phyloP scores from a whole-genome alignment of 2,797 vertebrate species.

The Pyrocephalus nanus region DNA sequence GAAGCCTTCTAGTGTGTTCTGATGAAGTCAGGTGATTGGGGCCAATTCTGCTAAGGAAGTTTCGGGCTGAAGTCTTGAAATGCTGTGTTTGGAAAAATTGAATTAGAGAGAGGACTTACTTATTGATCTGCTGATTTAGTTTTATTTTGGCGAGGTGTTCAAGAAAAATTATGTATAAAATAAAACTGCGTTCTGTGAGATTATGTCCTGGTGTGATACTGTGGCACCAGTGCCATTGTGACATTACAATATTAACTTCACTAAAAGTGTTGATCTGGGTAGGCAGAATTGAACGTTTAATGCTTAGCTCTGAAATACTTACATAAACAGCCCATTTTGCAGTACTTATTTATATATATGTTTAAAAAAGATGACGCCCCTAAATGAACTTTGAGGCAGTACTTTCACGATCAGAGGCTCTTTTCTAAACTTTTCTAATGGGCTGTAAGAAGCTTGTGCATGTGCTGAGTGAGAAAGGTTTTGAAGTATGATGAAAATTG shows the following conservation, averaged over 20 bases:
- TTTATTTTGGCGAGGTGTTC: background rate
- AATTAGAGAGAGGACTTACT: background rate
- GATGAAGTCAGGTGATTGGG: background rate
- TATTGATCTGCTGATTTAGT: background rate
- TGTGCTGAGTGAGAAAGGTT: background rate
- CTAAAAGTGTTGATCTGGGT: background rate
- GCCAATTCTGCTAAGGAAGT: background rate
- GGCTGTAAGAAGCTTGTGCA: background rate
- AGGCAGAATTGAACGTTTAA: background rate
- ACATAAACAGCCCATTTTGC: background rate
- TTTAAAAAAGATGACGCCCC: background rate
- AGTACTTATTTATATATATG: background rate
- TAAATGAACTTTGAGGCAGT: background rate
- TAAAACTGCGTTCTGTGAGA: background rate
- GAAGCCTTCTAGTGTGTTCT: constrained; percentile 29
- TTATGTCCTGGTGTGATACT: background rate
- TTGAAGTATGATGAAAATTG: background rate
- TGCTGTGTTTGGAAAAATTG: background rate
- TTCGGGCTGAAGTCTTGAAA: background rate
- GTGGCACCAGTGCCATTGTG: background rate
- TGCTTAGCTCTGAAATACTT: background rate
- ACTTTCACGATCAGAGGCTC: background rate
- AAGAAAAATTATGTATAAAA: background rate
- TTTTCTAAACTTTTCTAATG: background rate
- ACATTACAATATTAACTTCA: background rate